phyloP scores from a whole-genome alignment of 2,797 vertebrate species.

The Apodemus agrarius region DNA sequence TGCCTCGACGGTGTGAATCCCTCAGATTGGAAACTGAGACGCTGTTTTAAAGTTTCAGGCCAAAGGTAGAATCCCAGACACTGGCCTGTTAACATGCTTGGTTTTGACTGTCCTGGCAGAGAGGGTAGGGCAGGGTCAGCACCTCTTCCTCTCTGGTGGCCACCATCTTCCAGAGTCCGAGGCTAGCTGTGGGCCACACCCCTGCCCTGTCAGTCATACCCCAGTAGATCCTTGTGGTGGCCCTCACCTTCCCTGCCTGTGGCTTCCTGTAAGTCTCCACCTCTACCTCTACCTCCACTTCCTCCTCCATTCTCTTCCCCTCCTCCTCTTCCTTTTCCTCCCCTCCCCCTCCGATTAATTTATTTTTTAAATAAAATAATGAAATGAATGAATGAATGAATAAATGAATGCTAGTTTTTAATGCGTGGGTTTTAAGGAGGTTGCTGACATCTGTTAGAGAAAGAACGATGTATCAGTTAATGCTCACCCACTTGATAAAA shows the following conservation, averaged over 20 bases:
- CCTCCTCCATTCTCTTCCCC: background rate
- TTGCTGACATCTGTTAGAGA: background rate
- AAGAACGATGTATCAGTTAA: background rate
- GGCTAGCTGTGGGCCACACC: rapidly evolving
- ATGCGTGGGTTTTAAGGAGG: background rate
- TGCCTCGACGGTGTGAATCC: background rate
- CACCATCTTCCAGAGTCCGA: rapidly evolving
- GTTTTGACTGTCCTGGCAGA: background rate
- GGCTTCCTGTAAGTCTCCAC: background rate
- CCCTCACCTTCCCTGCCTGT: background rate
- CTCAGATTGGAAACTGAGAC: background rate
- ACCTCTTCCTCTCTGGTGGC: background rate
- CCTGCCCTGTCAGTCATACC: background rate
- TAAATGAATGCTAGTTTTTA: background rate
- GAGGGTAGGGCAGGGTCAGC: too few species aligned
- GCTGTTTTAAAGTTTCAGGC: background rate
- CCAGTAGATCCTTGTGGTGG: background rate
- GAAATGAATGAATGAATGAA: background rate
- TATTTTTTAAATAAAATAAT: too few species aligned
- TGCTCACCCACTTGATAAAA: background rate
- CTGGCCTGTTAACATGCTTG: background rate
- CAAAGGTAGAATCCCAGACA: background rate
- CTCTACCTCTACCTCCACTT: background rate
- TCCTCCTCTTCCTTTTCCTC: background rate
- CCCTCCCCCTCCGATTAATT: background rate